Evolutionary conservation across 1,140 invertebrate species (phyloP), one percentile per base, ranked within the genome.

Genomic region (Drosophila repleta): DNA sequence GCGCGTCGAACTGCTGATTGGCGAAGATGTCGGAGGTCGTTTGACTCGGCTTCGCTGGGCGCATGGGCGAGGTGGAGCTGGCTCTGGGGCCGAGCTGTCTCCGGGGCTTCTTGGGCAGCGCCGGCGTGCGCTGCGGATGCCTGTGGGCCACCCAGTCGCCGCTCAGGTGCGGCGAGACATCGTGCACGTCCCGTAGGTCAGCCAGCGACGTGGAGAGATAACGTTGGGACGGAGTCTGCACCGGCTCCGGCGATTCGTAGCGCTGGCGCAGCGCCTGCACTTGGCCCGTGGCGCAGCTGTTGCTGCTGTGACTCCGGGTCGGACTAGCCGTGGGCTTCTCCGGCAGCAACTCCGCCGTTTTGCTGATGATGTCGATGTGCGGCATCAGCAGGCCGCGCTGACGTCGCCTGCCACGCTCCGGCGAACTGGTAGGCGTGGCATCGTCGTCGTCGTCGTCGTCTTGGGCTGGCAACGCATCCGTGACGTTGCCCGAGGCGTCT

Each of bases 291-390:
- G 63, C 61, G 39, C 74, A 51, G 20, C 85, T 93, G 94, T 73
- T 91, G 82, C 56, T 93, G 91, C 76, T 92, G 17, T 68, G 73
- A 46, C 75, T 90, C 29, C 81, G 92, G 87, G 88, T 93, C 78
- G 53, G 81, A 75, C 88, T 90, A 1, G 29, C 29, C 7, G 29
- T n/a, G 92, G 83, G 17, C 92, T 66, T 57, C 65, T 72, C 53
- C 70, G 91, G 18, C 13, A 75, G 45, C 15, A 77, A 56, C 6
- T 93, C 92, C 13, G 96, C 96, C 20, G 96, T 94, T 92, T 97
- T 97, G 79, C 96, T 97, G 71, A 97, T 97, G 1, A 97, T 94
- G 83, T 97, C 96, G 35, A 97, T 97, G 80, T 96, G 96, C 0
- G 96, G 96, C 96, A 97, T 96, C 48, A 94, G 94, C 4, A 96